phyloP scores from a whole-genome alignment of 2,113 vertebrate genomes.

The Lamprotornis superbus region DNA sequence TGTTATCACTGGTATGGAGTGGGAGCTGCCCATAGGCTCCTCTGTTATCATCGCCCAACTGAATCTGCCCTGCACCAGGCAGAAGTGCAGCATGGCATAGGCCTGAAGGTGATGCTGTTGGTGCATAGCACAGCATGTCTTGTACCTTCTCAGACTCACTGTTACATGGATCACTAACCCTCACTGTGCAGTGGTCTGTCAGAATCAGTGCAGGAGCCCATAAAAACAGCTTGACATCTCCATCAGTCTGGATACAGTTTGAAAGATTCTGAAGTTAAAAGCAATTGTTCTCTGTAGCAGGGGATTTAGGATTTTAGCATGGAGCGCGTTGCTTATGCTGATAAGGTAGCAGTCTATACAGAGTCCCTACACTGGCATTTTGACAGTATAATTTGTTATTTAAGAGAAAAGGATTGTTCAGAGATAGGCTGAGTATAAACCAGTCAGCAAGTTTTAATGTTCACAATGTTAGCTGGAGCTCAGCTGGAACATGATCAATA shows the following conservation, averaged over 20 bases:
- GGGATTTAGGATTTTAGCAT: not conserved
- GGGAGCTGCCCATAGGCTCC: not conserved
- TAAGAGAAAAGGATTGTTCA: not conserved
- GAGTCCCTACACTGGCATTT: not conserved
- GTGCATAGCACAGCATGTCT: fast-evolving
- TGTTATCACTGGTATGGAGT: not conserved
- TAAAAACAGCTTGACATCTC: not conserved
- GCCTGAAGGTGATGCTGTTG: not conserved
- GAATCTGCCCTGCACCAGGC: not conserved
- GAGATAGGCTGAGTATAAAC: not conserved
- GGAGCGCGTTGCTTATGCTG: not conserved
- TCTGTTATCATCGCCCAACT: fast-evolving
- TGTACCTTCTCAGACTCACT: fast-evolving
- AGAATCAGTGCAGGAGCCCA: not conserved
- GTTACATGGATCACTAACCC: not conserved
- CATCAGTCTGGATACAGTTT: not conserved
- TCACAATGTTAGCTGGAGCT: not conserved
- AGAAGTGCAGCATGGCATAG: not conserved
- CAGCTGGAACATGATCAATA: not conserved
- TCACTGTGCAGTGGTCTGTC: not conserved
- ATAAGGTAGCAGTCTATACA: not conserved
- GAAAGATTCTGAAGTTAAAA: not conserved
- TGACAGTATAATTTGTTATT: not conserved
- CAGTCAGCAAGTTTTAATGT: not conserved
- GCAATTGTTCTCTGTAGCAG: not conserved